These are phyloP conservation scores for Zoanthus sansibaricus DNA, from an alignment of 92 coral and sea anemone species.

Conservation along the genomic window DNA sequence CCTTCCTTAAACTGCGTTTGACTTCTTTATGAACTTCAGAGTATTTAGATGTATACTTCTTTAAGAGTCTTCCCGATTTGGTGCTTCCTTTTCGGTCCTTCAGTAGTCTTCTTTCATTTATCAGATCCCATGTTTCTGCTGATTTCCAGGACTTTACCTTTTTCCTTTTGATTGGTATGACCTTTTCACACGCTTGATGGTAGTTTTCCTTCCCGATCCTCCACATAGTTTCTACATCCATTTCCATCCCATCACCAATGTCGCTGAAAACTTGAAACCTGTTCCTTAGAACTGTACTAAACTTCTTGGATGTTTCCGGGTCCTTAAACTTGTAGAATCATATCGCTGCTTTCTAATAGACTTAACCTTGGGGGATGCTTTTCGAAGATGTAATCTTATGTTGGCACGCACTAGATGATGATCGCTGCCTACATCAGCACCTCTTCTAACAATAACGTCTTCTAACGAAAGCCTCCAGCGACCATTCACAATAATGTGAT, in stretches of 20 bases:
- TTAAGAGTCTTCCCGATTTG: conserved; percentile 17
- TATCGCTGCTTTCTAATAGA: conserved; percentile 18
- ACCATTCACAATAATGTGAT: too few relatives aligned
- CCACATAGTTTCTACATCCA: conserved; percentile 2
- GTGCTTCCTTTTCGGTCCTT: conserved; percentile 3
- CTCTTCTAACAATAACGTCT: background rate
- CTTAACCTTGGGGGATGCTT: background rate
- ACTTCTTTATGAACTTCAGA: background rate
- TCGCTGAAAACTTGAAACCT: conserved; percentile 6
- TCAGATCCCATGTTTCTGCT: conserved; percentile 24
- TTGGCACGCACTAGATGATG: conserved; percentile 23
- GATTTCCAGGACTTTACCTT: background rate
- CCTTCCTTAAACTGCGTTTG: background rate
- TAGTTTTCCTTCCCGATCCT: background rate
- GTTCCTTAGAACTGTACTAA: conserved; percentile 17
- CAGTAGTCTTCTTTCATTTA: conserved; percentile 10
- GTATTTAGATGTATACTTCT: background rate
- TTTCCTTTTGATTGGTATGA: conserved; percentile 2
- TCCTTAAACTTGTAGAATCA: conserved; percentile 21
- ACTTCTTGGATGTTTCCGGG: conserved; percentile 24
- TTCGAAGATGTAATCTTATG: conserved; percentile 14
- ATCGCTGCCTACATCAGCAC: conserved; percentile 14
- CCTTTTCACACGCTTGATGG: conserved; percentile 14
- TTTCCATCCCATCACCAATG: background rate
- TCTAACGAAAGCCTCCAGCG: too few relatives aligned